A percentile compares a stretch with the other conserved stretches of the same genome.
Conservation (phyloP, 1,140 invertebrate species). For the Dendroctonus valens region DNA sequence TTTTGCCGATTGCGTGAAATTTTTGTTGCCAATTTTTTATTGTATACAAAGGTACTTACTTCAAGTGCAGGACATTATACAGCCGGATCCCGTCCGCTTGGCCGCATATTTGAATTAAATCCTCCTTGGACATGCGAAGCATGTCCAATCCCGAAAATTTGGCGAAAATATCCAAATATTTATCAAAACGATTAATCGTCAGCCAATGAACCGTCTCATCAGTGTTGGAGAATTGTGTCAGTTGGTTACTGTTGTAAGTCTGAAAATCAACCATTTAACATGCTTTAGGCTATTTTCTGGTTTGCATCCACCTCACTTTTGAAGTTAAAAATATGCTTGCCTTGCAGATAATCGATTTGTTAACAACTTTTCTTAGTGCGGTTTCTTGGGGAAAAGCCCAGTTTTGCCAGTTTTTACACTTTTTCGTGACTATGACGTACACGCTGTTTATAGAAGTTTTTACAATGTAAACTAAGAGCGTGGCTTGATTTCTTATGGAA, state of each 20-base stretch:
- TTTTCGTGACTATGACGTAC: too few species aligned
- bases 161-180: constrained; percentile 72
- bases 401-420: too few species aligned
- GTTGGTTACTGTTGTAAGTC: constrained; percentile 15
- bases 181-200: constrained; percentile 71
- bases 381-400: too few species aligned
- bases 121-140: constrained; percentile 79
- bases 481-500: too few species aligned
- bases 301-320: too few species aligned
- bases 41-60: constrained; percentile 55
- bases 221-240: constrained; percentile 30
- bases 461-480: too few species aligned
- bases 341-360: too few species aligned
- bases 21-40: not conserved
- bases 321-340: too few species aligned
- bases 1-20: not conserved
- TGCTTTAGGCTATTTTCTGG: not conserved
- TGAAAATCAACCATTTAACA: constrained; percentile 1
- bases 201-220: constrained; percentile 79
- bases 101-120: constrained; percentile 92
- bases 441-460: too few species aligned
- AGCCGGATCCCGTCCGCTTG: constrained; percentile 87
- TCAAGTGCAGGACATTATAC: constrained; percentile 83
- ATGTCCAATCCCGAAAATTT: constrained; percentile 88
- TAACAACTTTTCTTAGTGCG: too few species aligned